These are phyloP conservation scores for Diplazon laetatorius DNA, from an alignment of 2,888 invertebrate genomes.

Conservation along the genomic window DNA sequence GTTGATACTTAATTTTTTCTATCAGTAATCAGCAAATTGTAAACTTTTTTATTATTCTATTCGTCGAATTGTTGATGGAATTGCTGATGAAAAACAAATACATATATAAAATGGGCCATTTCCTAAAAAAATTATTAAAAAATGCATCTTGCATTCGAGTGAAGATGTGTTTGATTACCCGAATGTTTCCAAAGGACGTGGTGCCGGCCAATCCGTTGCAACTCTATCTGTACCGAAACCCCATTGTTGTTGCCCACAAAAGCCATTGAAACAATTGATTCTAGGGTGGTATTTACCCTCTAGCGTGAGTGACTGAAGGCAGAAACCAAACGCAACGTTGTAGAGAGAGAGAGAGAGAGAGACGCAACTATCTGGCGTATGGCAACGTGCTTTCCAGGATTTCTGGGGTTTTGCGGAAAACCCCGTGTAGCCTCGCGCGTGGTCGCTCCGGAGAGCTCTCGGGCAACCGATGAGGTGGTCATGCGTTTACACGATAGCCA, in stretches of 20 bases:
- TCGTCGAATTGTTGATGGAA: too few relatives aligned
- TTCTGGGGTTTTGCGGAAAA: slow-evolving; percentile 61
- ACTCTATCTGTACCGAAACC: slow-evolving; percentile 1
- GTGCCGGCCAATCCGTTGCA: not conserved
- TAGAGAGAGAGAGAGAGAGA: slow-evolving; percentile 34
- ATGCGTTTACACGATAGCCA: slow-evolving; percentile 45
- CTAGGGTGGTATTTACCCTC: slow-evolving; percentile 11
- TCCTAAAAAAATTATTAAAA: not conserved
- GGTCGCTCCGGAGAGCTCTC: slow-evolving; percentile 52
- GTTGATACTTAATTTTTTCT: too few relatives aligned
- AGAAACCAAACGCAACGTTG: slow-evolving; percentile 26
- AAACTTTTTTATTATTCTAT: too few relatives aligned
- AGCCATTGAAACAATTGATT: slow-evolving; percentile 40
- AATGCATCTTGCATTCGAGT: not conserved
- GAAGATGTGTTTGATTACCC: slow-evolving; percentile 8
- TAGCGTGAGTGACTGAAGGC: slow-evolving; percentile 1
- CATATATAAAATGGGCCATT: too few relatives aligned
- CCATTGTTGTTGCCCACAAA: slow-evolving; percentile 36
- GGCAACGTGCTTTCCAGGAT: slow-evolving; percentile 55
- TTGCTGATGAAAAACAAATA: too few relatives aligned
- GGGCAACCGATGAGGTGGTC: slow-evolving; percentile 57
- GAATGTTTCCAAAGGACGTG: not conserved
- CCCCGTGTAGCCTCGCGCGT: slow-evolving; percentile 51
- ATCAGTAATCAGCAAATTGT: too few relatives aligned
- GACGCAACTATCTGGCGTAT: slow-evolving; percentile 9